Evolutionary conservation across 2,113 vertebrate genomes (phyloP).

Genomic region (Campylorhamphus procurvoides): DNA sequence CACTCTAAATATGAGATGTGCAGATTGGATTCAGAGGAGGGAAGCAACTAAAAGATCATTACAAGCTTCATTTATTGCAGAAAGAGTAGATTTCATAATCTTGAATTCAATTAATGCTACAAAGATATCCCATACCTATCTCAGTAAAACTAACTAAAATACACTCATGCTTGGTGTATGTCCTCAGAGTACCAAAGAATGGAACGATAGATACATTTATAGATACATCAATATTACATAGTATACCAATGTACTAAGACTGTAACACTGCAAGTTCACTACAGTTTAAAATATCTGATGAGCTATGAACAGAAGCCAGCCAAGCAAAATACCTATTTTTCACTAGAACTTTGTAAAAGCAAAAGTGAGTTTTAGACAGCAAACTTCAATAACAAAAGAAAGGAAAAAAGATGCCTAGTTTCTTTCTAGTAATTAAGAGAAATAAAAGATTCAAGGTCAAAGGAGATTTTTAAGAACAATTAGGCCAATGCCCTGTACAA

Average conservation of each 20-base stretch:
- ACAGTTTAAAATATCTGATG: neutral
- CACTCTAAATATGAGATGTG: neutral
- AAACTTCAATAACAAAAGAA: neutral
- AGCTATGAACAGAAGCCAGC: neutral
- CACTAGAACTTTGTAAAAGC: neutral
- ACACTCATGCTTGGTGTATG: neutral
- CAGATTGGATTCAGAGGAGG: neutral
- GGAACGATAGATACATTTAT: neutral
- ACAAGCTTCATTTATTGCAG: neutral
- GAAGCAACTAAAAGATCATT: neutral
- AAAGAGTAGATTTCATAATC: neutral
- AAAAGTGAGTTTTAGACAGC: neutral
- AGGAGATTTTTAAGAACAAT: conserved; percentile 7
- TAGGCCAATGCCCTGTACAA: neutral
- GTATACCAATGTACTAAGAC: neutral
- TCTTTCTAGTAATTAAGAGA: neutral
- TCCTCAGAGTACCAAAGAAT: neutral
- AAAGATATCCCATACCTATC: neutral
- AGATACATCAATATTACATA: neutral
- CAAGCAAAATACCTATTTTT: conserved; percentile 22
- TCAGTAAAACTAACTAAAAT: neutral
- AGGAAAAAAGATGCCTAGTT: neutral
- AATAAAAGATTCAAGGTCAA: conserved; percentile 22
- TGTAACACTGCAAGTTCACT: neutral
- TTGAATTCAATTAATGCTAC: neutral